Base-by-base conservation (phyloP, 2,797 vertebrate genomes). In the Esox lucius region DNA sequence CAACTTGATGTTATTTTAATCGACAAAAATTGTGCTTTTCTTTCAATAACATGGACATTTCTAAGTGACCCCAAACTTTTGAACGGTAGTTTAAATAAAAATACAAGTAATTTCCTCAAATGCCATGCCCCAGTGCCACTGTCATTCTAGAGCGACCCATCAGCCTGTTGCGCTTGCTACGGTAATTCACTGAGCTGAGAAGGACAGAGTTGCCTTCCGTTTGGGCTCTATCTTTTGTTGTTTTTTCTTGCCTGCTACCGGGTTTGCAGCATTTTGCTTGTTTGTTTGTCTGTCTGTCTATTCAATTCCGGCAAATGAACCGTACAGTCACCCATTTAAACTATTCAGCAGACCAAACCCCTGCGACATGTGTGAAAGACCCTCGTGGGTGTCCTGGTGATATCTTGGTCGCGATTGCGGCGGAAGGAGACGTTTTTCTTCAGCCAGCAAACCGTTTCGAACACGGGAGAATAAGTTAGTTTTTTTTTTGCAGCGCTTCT, bases 161-260 rank as follows among this genome's bases (percentile, higher is more conserved):
- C 5, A 48, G 68, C 68, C 48, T 61, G 22, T 26, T 39, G 24
- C 26, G 68, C 35, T 28, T n/a, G 39, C 42, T 42, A 35, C 69
- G 26, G 22, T 71, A 59, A 71, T 77, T 78, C 67, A 13, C 78
- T 61, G 62, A 59, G 46, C 80, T 75, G 80, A 70, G 80, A 76
- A 75, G 75, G 70, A 74, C 46, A 81, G 66, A 83, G 66, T 68
- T 17, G 5, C 53, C 35, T 79, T 69, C 56, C 53, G 24, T 75
- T 76, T 75, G 67, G 73, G 48, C 24, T 74, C 26, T 71, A 62
- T 61, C 68, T 77, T 13, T 62, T 68, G 13, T 61, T 22, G 19
- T 71, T 16, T 70, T 71, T 35, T 22, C 28, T 6, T 66, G 64
- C 26, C 26, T 22, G 51, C n/a, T 22, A 16, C 31, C 2, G 28